Conservation (phyloP, 2,888 invertebrate species). For the Leptopterna dolabrata region DNA sequence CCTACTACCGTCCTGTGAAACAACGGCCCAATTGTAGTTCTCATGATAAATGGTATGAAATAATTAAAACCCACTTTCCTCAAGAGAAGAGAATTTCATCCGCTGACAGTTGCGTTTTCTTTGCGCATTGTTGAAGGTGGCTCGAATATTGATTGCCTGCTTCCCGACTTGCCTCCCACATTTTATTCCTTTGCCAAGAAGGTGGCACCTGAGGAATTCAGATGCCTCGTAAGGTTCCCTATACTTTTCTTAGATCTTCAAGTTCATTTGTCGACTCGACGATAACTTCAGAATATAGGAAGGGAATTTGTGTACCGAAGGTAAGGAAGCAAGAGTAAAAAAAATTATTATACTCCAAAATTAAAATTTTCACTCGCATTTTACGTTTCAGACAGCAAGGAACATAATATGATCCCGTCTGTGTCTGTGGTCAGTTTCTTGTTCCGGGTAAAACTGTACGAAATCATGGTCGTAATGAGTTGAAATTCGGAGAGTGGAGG, state of each 20-base stretch:
- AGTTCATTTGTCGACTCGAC: not conserved
- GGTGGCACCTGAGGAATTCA: not conserved
- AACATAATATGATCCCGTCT: too few relatives aligned
- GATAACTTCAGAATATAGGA: not conserved
- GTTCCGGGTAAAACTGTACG: too few relatives aligned
- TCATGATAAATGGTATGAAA: not conserved
- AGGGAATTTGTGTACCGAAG: too few relatives aligned
- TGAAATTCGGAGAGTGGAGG: too few relatives aligned
- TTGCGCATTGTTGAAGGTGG: slow-evolving; percentile 12
- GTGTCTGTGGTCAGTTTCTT: too few relatives aligned
- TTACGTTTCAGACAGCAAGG: too few relatives aligned
- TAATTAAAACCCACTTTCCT: slow-evolving; percentile 8
- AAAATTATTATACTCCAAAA: too few relatives aligned
- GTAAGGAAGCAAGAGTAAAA: too few relatives aligned
- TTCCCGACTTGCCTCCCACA: not conserved
- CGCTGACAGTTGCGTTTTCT: slow-evolving; percentile 1
- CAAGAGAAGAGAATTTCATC: not conserved
- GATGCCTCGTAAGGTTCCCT: not conserved
- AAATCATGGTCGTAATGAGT: too few relatives aligned
- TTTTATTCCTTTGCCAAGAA: not conserved
- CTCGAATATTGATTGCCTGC: not conserved
- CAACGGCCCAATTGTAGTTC: not conserved
- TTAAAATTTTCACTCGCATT: too few relatives aligned
- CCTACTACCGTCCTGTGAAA: not conserved
- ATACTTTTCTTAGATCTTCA: not conserved